A percentile compares a stretch with the other conserved stretches of the same genome.
These are phyloP conservation scores for Eristalinus aeneus DNA, from an alignment of 2,888 invertebrate genomes.

Conservation along the genomic window DNA sequence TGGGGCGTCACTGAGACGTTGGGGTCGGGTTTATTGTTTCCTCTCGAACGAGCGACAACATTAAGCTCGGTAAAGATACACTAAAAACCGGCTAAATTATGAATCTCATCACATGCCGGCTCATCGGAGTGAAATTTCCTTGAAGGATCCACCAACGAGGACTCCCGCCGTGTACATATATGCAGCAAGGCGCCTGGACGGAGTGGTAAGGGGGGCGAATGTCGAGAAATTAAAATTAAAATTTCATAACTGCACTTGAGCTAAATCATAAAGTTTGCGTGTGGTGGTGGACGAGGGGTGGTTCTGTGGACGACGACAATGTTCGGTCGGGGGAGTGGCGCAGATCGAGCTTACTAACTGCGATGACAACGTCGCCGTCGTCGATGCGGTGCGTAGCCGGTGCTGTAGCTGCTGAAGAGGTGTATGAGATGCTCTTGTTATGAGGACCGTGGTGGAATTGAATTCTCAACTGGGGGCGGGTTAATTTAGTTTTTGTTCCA, in stretches of 20 bases:
- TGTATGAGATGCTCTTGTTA: background rate
- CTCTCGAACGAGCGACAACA: constrained; percentile 46
- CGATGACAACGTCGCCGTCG: background rate
- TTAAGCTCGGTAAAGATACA: constrained; percentile 18
- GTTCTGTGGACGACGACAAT: background rate
- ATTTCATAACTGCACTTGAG: constrained; percentile 64
- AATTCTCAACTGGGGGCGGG: background rate
- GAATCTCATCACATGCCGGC: constrained; percentile 46
- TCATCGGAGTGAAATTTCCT: constrained; percentile 2
- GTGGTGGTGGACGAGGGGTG: background rate
- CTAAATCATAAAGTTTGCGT: constrained; percentile 55
- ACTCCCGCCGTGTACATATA: constrained; percentile 32
- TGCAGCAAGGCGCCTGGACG: constrained; percentile 40
- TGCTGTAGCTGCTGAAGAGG: background rate
- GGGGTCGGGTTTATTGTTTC: constrained; percentile 47
- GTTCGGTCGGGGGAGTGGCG: background rate
- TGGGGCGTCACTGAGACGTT: background rate
- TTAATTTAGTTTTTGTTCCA: constrained; percentile 1
- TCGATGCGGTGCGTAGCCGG: background rate
- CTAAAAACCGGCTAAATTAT: constrained; percentile 51
- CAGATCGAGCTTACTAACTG: background rate
- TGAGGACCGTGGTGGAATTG: background rate
- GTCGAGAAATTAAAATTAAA: constrained; percentile 64
- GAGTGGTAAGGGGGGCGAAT: background rate
- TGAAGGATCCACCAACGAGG: constrained; percentile 16